These are phyloP conservation scores for Lycophotia porphyrea DNA, from an alignment of 2,888 invertebrate species.

Conservation along the genomic window DNA sequence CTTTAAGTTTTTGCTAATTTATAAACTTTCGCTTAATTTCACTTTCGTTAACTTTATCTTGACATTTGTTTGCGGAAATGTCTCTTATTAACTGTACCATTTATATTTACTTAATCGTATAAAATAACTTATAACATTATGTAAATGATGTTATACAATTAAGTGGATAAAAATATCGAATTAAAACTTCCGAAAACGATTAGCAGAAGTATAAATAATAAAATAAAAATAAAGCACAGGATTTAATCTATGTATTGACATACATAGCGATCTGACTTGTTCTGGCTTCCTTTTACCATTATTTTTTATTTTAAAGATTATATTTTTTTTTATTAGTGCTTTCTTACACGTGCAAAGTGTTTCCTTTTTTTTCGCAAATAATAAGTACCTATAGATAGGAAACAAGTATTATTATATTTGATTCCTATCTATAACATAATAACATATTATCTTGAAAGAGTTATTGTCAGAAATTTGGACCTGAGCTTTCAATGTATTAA, in stretches of 20 bases:
- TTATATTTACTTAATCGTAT: slow-evolving; percentile 23
- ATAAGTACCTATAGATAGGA: no score
- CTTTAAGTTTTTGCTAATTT: slow-evolving; percentile 4
- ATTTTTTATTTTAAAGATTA: slow-evolving; percentile 1
- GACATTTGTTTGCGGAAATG: slow-evolving; percentile 48
- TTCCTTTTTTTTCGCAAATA: no score
- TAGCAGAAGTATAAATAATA: slow-evolving; percentile 24
- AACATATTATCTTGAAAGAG: no score
- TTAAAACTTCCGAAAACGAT: slow-evolving; percentile 45
- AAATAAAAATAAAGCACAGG: slow-evolving; percentile 31
- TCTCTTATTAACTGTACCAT: slow-evolving; percentile 32
- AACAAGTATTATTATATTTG: no score
- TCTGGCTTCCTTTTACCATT: slow-evolving; percentile 27
- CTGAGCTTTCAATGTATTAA: no score
- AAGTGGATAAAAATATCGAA: slow-evolving; percentile 29
- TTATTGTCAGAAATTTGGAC: no score
- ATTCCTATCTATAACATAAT: no score
- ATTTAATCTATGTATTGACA: slow-evolving; percentile 22
- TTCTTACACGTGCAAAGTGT: slow-evolving; percentile 33
- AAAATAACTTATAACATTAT: slow-evolving; percentile 43
- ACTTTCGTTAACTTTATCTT: slow-evolving; percentile 45
- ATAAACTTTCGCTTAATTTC: slow-evolving; percentile 46
- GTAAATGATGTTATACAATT: slow-evolving; percentile 21
- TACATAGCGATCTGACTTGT: not conserved
- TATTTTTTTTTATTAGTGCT: not conserved